A percentile compares a stretch with the other conserved stretches of the same genome.
Evolutionary conservation across 2,113 vertebrate genomes (phyloP).

Genomic region (Hystrix cristata): DNA sequence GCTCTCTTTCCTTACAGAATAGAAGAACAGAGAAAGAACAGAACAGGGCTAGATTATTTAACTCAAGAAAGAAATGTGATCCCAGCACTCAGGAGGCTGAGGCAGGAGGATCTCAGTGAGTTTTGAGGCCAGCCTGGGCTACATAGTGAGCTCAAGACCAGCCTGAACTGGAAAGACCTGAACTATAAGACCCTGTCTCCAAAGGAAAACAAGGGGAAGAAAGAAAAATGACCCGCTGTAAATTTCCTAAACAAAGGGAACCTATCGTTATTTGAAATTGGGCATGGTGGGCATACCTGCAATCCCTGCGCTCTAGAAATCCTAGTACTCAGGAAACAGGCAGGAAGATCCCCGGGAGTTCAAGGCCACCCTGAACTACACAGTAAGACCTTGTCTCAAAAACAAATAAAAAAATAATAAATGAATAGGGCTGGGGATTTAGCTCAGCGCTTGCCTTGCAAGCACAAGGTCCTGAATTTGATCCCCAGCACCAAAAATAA

Average conservation of each 20-base stretch:
- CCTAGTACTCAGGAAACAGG: background rate
- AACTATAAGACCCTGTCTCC: background rate
- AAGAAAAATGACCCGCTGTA: background rate
- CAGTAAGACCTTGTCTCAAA: background rate
- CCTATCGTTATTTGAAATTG: constrained; percentile 11
- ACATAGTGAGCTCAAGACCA: background rate
- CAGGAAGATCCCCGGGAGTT: background rate
- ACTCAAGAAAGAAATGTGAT: constrained; percentile 32
- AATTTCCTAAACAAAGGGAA: constrained; percentile 34
- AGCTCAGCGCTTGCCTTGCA: too few relatives aligned
- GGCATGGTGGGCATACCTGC: background rate
- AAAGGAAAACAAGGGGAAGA: background rate
- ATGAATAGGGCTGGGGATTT: too few relatives aligned
- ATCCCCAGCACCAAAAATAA: too few relatives aligned
- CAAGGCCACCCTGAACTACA: background rate
- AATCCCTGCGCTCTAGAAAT: background rate
- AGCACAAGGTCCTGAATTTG: too few relatives aligned
- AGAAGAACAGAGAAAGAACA: background rate
- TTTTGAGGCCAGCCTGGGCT: background rate
- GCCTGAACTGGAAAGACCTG: background rate
- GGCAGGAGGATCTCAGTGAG: background rate
- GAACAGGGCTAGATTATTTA: constrained; percentile 23
- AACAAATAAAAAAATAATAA: too few relatives aligned
- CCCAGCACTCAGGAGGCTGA: background rate
- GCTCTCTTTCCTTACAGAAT: constrained; percentile 32